Conservation (phyloP, 64 coral and sea anemone genomes). For the Catalaphyllia jardinei region DNA sequence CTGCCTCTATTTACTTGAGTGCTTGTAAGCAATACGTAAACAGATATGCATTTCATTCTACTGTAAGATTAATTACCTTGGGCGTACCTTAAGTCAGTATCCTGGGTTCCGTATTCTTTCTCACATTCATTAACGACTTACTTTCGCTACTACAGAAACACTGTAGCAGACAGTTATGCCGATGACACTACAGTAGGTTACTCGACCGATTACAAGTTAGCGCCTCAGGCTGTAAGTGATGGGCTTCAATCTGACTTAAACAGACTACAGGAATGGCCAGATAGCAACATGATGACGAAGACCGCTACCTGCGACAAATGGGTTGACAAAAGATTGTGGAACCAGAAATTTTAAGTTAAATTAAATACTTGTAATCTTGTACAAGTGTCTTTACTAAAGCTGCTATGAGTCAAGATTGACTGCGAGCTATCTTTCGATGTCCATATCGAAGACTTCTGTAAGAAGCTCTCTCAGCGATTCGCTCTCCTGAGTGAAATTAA, state of each 20-base stretch:
- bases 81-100: no score
- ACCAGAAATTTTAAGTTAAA: background rate
- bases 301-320: slow-evolving; percentile 45
- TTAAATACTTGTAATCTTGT: slow-evolving; percentile 1
- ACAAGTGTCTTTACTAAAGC: background rate
- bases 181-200: no score
- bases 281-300: slow-evolving; percentile 41
- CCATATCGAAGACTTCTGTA: slow-evolving; percentile 17
- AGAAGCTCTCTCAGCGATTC: background rate
- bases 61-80: no score
- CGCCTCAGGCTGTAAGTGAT: slow-evolving; percentile 9
- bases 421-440: slow-evolving; percentile 21
- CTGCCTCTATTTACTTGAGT: no score
- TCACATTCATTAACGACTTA: no score
- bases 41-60: no score
- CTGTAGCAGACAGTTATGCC: no score
- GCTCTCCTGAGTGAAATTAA: background rate
- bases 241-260: background rate
- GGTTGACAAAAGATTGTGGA: slow-evolving; percentile 19
- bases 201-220: background rate
- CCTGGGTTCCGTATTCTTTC: no score
- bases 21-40: no score
- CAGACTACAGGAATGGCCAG: slow-evolving; percentile 2
- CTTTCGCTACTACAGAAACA: no score
- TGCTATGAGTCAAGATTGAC: slow-evolving; percentile 19